A percentile compares a stretch with the other conserved stretches of the same genome.
These are phyloP conservation scores for Columba janthina DNA, from an alignment of 2,113 vertebrate genomes.

Conservation along the genomic window DNA sequence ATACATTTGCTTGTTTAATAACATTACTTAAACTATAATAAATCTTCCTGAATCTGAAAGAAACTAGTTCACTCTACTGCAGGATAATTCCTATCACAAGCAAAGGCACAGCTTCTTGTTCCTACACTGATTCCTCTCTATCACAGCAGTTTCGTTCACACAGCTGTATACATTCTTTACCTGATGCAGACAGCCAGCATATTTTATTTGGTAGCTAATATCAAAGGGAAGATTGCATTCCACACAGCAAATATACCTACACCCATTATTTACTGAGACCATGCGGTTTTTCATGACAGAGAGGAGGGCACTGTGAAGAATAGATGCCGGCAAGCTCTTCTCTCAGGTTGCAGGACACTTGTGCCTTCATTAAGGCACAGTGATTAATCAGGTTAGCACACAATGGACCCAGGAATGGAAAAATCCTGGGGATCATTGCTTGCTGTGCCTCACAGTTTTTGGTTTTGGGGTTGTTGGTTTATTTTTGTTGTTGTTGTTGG, in stretches of 20 bases:
- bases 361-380: background rate
- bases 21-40: background rate
- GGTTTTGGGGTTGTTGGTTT: background rate
- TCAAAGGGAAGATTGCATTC: background rate
- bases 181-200: background rate
- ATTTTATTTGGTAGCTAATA: background rate
- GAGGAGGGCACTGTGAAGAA: background rate
- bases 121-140: background rate
- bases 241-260: background rate
- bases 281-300: background rate
- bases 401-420: background rate
- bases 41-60: background rate
- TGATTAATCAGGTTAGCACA: background rate
- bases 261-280: background rate
- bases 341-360: background rate
- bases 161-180: background rate
- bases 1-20: background rate
- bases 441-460: background rate
- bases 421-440: background rate
- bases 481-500: background rate
- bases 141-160: background rate
- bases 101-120: background rate
- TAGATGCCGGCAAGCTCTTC: fast-evolving
- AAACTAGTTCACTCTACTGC: background rate
- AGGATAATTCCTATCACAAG: background rate